Evolutionary conservation across 1,140 invertebrate species (phyloP), one percentile per base, ranked within the genome.

Genomic region (Aphelenchoides besseyi): DNA sequence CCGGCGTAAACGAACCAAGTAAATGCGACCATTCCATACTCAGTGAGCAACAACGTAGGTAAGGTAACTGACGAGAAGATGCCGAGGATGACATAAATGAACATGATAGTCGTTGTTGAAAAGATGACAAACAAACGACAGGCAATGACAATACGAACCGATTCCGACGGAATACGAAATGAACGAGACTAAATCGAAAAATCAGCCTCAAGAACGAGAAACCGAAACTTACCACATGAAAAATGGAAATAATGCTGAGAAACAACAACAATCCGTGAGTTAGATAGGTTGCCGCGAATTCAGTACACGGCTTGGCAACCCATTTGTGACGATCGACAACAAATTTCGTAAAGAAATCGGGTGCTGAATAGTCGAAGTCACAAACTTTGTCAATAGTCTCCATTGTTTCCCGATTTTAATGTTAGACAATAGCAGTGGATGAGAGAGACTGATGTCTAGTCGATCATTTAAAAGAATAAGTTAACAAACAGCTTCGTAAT

Each of bases 1-100:
- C 35, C 29, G 5, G 70, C 55, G 66, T 77, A 75, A 16, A 54
- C 26, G 23, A 76, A 62, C 74, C 68, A 75, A 18, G 59, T 32
- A 33, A 77, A 29, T n/a, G 33, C 64, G 26, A 72, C 23, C 0
- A 75, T 35, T 1, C 28, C 29, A 29, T 75, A 77, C 37, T 80
- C 72, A 62, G 68, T 70, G 3, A 68, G 52, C 9, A 70, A n/a
- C 3, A 73, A 28, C 18, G 73, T n/a, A n/a, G 70, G 70, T 23
- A 72, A 41, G 9, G 36, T 75, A 35, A 52, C 29, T 5, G 9
- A 29, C 23, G 62, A 77, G 26, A 62, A 73, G 5, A 26, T 16
- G 18, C 30, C 33, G 16, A 76, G 30, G 5, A 74, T 9, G 8
- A 69, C 12, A n/a, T 28, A 74, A 26, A 53, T 70, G 23, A 73